A percentile compares a stretch with the other conserved stretches of the same genome.
These are phyloP conservation scores for Platichthys flesus DNA, from an alignment of 2,113 vertebrate genomes.

Conservation along the genomic window DNA sequence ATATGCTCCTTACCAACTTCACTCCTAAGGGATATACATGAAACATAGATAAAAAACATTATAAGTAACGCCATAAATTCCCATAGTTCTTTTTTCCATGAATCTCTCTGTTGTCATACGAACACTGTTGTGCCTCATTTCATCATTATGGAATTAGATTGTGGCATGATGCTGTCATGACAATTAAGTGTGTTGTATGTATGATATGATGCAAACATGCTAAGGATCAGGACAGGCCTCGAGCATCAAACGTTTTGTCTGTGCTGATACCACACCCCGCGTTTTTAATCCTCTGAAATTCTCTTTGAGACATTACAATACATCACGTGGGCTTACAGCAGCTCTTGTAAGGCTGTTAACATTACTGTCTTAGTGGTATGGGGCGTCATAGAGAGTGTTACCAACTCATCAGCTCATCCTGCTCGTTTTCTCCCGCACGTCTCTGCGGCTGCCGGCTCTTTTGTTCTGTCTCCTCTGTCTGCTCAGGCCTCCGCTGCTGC, in stretches of 20 bases:
- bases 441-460: slow-evolving; percentile 56
- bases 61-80: not conserved
- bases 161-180: not conserved
- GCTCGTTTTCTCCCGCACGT: slow-evolving; percentile 31
- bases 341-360: not conserved
- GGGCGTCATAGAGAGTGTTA: slow-evolving; percentile 18
- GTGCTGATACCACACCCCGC: not conserved
- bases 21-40: too few relatives aligned
- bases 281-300: not conserved
- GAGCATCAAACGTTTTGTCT: not conserved
- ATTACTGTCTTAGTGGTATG: not conserved
- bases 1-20: too few relatives aligned
- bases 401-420: slow-evolving; percentile 34
- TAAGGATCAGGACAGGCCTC: not conserved
- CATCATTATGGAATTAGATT: not conserved
- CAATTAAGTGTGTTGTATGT: not conserved
- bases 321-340: not conserved
- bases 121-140: too few relatives aligned
- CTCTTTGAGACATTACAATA: not conserved
- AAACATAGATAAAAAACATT: not conserved
- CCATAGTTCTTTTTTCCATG: not conserved
- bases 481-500: slow-evolving; percentile 39
- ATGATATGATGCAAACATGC: not conserved
- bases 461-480: slow-evolving; percentile 67
- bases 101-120: too few relatives aligned